phyloP scores from a whole-genome alignment of 2,888 invertebrate genomes.

The Eledona agricola region DNA sequence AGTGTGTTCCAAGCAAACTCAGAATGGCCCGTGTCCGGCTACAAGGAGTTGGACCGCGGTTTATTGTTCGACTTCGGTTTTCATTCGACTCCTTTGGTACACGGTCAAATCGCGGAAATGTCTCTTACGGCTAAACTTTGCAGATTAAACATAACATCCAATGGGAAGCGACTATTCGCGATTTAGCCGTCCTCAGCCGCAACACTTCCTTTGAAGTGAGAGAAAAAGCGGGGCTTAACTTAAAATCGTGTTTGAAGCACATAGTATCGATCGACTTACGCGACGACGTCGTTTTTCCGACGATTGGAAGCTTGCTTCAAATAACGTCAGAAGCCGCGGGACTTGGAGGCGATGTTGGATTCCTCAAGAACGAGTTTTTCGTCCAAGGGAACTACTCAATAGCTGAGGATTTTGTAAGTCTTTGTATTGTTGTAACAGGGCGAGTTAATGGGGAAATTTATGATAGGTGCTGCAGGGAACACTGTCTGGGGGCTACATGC shows the following conservation, averaged over 20 bases:
- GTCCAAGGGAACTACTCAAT: slow-evolving; percentile 69
- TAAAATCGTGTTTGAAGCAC: slow-evolving; percentile 89
- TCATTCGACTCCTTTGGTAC: slow-evolving; percentile 69
- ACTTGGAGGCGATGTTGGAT: slow-evolving; percentile 91
- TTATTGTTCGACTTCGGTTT: slow-evolving; percentile 80
- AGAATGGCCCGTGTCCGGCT: slow-evolving; percentile 84
- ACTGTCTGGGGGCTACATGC: slow-evolving; percentile 74
- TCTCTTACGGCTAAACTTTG: slow-evolving; percentile 33
- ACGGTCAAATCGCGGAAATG: not conserved
- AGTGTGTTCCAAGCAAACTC: slow-evolving; percentile 80
- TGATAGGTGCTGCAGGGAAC: slow-evolving; percentile 76
- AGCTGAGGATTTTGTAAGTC: slow-evolving; percentile 68
- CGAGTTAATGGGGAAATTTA: too few relatives aligned
- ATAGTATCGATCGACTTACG: slow-evolving; percentile 81
- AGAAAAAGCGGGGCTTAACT: slow-evolving; percentile 87
- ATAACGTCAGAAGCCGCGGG: slow-evolving; percentile 86
- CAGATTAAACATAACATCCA: slow-evolving; percentile 85
- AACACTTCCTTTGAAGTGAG: slow-evolving; percentile 84
- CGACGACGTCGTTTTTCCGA: slow-evolving; percentile 83
- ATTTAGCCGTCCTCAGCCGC: slow-evolving; percentile 77
- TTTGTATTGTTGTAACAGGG: too few relatives aligned
- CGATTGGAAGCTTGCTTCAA: slow-evolving; percentile 75
- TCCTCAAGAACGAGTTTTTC: slow-evolving; percentile 82
- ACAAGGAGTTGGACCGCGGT: slow-evolving; percentile 81
- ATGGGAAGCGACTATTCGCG: slow-evolving; percentile 87